These are phyloP conservation scores for Drosophila leontia DNA, from an alignment of 1,140 invertebrate genomes.

Conservation along the genomic window DNA sequence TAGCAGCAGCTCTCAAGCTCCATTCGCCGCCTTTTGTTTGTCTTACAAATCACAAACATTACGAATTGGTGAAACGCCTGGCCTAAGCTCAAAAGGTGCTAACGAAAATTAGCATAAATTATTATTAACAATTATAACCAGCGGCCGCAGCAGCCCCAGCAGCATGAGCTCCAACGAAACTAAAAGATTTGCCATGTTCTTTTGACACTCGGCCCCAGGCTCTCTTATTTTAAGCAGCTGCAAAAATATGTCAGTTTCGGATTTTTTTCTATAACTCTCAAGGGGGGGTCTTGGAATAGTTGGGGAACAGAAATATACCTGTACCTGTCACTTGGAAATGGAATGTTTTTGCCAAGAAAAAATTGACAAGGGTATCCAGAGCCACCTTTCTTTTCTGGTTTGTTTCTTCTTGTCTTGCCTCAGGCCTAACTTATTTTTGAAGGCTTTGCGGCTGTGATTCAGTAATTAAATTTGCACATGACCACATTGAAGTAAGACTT, in stretches of 20 bases:
- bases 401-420: conserved; percentile 26
- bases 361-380: conserved; percentile 31
- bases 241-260: conserved; percentile 23
- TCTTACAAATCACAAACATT: conserved; percentile 80
- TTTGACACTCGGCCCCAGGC: conserved; percentile 16
- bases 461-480: conserved; percentile 72
- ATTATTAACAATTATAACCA: conserved; percentile 74
- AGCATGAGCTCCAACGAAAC: conserved; percentile 29
- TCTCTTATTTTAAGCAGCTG: conserved; percentile 12
- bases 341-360: conserved; percentile 21
- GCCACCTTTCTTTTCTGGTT: conserved; percentile 31
- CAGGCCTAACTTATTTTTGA: conserved; percentile 23
- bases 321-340: conserved; percentile 27
- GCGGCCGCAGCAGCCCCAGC: conserved; percentile 55
- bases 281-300: conserved; percentile 1
- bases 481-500: conserved; percentile 36
- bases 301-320: conserved; percentile 7
- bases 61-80: conserved; percentile 71
- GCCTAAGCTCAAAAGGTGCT: conserved; percentile 58
- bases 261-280: conserved; percentile 19
- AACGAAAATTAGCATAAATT: conserved; percentile 77
- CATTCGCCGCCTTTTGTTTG: conserved; percentile 58
- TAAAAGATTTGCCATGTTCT: conserved; percentile 41
- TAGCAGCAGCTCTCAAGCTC: conserved; percentile 41
- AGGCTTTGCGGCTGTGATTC: conserved; percentile 49